phyloP scores from a whole-genome alignment of 1,140 invertebrate species.

The Batillaria attramentaria region DNA sequence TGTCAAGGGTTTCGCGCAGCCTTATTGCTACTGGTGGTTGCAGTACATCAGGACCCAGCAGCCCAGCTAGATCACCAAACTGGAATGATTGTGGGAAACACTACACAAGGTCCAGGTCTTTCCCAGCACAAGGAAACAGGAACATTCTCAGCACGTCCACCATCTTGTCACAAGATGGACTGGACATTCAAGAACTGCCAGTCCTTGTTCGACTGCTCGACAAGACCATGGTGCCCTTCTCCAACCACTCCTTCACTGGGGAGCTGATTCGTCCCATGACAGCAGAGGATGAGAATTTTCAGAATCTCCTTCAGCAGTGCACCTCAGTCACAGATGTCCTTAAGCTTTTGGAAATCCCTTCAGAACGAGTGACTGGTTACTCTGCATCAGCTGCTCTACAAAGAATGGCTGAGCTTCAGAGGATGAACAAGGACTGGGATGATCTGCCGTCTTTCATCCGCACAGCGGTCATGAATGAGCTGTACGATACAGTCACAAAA shows the following conservation, averaged over 20 bases:
- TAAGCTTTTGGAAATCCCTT: conserved; percentile 70
- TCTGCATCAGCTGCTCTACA: conserved; percentile 74
- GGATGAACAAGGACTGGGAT: conserved; percentile 65
- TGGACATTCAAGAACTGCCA: conserved; percentile 80
- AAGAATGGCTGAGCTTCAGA: conserved; percentile 75
- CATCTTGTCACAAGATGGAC: conserved; percentile 80
- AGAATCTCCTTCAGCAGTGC: conserved; percentile 68
- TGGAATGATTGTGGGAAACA: background rate
- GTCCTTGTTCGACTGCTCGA: conserved; percentile 77
- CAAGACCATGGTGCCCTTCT: conserved; percentile 34
- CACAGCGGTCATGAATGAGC: conserved; percentile 59
- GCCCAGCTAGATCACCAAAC: background rate
- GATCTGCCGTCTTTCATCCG: conserved; percentile 65
- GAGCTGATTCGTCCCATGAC: conserved; percentile 27
- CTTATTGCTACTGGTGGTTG: background rate
- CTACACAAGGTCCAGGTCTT: background rate
- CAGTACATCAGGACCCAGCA: background rate
- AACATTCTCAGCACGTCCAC: conserved; percentile 71
- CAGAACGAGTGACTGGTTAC: conserved; percentile 74
- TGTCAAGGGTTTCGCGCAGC: background rate
- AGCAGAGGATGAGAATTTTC: conserved; percentile 61
- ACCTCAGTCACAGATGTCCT: conserved; percentile 60
- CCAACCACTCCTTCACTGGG: conserved; percentile 28
- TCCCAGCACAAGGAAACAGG: background rate
- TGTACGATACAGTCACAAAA: conserved; percentile 55